Evolutionary conservation across 2,888 invertebrate species (phyloP).

Genomic region (Napeogenes inachia): DNA sequence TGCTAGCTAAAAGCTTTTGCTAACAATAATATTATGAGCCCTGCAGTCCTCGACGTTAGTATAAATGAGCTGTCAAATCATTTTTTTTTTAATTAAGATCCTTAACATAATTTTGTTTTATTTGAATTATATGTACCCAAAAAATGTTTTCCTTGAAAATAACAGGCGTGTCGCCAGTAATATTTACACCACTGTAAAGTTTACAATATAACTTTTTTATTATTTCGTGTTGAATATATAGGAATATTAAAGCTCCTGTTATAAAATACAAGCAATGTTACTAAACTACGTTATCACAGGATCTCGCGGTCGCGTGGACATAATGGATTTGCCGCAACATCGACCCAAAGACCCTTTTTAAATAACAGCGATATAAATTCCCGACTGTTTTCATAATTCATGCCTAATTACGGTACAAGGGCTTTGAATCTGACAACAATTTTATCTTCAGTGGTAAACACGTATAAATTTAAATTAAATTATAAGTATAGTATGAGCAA

Average conservation of each 20-base stretch:
- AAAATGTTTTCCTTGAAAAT: too few species aligned
- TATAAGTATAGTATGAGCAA: not conserved
- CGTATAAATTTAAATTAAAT: not conserved
- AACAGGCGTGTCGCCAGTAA: not conserved
- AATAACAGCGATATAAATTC: constrained; percentile 23
- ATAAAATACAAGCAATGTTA: constrained; percentile 27
- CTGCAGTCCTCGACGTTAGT: too few species aligned
- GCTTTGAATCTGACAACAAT: constrained; percentile 3
- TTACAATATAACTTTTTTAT: not conserved
- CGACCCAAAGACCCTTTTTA: constrained; percentile 24
- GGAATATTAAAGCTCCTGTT: constrained; percentile 24
- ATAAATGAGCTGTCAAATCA: too few species aligned
- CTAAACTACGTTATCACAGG: constrained; percentile 31
- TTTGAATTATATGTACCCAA: too few species aligned
- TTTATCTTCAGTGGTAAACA: not conserved
- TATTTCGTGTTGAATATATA: not conserved
- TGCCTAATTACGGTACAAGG: constrained; percentile 3
- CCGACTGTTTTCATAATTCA: constrained; percentile 7
- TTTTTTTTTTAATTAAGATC: too few species aligned
- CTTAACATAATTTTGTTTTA: too few species aligned
- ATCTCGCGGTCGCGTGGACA: constrained; percentile 47
- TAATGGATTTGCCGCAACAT: constrained; percentile 33
- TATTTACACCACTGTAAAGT: not conserved
- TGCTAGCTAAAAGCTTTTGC: too few species aligned
- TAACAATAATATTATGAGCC: too few species aligned